phyloP scores from a whole-genome alignment of 2,888 invertebrate species.

The Hemaris fuciformis region DNA sequence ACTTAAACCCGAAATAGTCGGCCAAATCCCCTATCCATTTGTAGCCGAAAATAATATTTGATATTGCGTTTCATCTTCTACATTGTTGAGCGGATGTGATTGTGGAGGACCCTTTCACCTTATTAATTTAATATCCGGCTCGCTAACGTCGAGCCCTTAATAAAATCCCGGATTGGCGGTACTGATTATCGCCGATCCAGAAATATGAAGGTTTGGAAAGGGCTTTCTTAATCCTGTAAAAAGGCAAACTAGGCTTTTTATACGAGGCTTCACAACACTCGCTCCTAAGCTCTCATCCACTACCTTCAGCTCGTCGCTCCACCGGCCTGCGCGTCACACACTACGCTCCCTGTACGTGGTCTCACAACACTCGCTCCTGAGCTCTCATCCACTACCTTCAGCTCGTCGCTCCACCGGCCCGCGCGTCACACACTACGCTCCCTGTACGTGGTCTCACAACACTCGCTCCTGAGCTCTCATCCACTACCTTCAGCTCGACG shows the following conservation, averaged over 20 bases:
- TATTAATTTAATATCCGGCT: constrained; percentile 7
- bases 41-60: constrained; percentile 37
- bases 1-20: constrained; percentile 33
- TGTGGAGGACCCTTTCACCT: constrained; percentile 3
- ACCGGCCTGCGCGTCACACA: too few species aligned
- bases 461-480: not conserved
- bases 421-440: not conserved
- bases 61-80: constrained; percentile 34
- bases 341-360: too few species aligned
- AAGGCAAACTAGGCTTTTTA: too few species aligned
- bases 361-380: too few species aligned
- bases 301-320: not conserved
- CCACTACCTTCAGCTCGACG: not conserved
- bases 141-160: not conserved
- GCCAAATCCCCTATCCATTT: constrained; percentile 22
- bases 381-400: not conserved
- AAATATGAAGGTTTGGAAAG: not conserved
- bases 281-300: not conserved
- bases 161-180: constrained; percentile 1
- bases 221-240: not conserved
- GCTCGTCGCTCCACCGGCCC: not conserved
- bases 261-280: too few species aligned
- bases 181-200: not conserved
- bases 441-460: too few species aligned
- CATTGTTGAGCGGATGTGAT: constrained; percentile 10